Percentiles rank a stretch among this genome's conserved stretches.
phyloP scores from a whole-genome alignment of 2,113 vertebrate genomes.

The Megaleporinus macrocephalus region DNA sequence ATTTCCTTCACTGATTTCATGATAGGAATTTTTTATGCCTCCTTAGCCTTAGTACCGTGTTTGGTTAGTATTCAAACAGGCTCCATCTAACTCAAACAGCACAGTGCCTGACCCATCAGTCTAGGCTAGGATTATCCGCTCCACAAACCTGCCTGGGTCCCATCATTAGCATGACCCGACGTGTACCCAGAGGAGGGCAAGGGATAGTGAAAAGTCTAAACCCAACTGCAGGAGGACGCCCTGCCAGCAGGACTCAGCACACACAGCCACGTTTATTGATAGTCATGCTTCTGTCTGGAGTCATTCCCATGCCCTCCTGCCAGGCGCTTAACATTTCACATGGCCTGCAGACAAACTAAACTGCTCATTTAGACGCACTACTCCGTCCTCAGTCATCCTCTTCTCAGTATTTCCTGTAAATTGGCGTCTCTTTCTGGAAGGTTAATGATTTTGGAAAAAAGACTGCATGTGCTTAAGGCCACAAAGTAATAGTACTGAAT shows the following conservation, averaged over 20 bases:
- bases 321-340: conserved; percentile 17
- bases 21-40: background rate
- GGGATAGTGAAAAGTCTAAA: background rate
- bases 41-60: background rate
- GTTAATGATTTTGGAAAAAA: conserved; percentile 15
- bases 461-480: conserved; percentile 3
- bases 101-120: background rate
- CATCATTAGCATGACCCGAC: background rate
- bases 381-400: background rate
- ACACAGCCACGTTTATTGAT: conserved; percentile 14
- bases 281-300: background rate
- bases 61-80: background rate
- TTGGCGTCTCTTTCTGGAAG: conserved; percentile 5
- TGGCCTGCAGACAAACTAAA: conserved; percentile 24
- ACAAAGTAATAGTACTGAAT: background rate
- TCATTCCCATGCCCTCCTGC: conserved; percentile 19
- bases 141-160: background rate
- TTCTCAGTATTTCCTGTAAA: conserved; percentile 12
- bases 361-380: conserved; percentile 5
- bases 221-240: background rate
- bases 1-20: too few species aligned
- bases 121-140: background rate
- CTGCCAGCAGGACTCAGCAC: conserved; percentile 10
- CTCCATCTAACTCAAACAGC: background rate
- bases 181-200: background rate